These are phyloP conservation scores for Sciaenops ocellatus DNA, from an alignment of 2,797 vertebrate genomes.

Conservation along the genomic window DNA sequence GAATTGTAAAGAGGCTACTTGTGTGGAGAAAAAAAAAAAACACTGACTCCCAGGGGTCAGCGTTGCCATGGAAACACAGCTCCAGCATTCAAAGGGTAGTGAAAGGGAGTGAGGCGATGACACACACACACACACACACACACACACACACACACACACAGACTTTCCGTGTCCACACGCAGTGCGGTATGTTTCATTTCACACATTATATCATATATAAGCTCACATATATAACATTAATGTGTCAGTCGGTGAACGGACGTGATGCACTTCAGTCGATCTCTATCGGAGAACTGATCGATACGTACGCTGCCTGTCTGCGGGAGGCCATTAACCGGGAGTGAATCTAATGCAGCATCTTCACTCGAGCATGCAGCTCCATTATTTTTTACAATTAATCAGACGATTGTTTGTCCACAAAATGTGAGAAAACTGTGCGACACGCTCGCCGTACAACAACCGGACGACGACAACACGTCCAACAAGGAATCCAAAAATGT, in stretches of 20 bases:
- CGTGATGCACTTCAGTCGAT: neutral
- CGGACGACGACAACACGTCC: too few relatives aligned
- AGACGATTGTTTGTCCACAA: neutral
- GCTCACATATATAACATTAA: neutral
- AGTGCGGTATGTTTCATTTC: conserved; percentile 4
- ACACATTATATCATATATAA: neutral
- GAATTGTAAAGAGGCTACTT: conserved; percentile 82
- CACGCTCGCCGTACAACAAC: too few relatives aligned
- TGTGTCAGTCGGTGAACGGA: neutral
- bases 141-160: conserved; percentile 37
- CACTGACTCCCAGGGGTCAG: conserved; percentile 85
- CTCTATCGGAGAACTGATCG: conserved; percentile 15
- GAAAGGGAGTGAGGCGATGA: conserved; percentile 80
- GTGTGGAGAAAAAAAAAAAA: conserved; percentile 72
- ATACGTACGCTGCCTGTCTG: neutral
- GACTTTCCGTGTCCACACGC: conserved; percentile 24
- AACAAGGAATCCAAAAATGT: too few relatives aligned
- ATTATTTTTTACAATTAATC: neutral
- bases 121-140: conserved; percentile 56
- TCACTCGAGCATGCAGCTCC: neutral
- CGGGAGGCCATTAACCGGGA: neutral
- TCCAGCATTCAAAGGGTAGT: conserved; percentile 85
- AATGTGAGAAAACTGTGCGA: too few relatives aligned
- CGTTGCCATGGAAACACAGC: conserved; percentile 88
- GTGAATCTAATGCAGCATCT: neutral